A percentile compares a stretch with the other conserved stretches of the same genome.
phyloP scores from a whole-genome alignment of 2,797 vertebrate genomes.

The Parotocinclus haroldoi region DNA sequence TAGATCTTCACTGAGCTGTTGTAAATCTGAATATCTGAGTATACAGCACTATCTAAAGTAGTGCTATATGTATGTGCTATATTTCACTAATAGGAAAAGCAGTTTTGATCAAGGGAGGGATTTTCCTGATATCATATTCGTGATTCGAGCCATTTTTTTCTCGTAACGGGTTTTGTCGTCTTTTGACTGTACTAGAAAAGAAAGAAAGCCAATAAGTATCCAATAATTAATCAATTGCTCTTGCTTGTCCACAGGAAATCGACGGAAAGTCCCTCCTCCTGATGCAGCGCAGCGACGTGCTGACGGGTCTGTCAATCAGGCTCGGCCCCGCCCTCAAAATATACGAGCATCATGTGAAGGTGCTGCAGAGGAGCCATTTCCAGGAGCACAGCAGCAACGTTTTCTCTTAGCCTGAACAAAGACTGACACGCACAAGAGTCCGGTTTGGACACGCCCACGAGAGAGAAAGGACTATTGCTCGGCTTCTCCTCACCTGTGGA shows the following conservation, averaged over 20 bases:
- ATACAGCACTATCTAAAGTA: too few species aligned
- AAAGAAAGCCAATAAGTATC: too few species aligned
- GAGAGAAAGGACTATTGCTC: conserved; percentile 24
- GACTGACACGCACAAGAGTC: conserved; percentile 19
- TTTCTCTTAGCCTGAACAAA: conserved; percentile 7
- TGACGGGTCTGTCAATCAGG: conserved; percentile 87
- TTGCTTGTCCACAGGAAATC: conserved; percentile 74
- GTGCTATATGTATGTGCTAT: too few species aligned
- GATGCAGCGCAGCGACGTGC: conserved; percentile 88
- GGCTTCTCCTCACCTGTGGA: neutral
- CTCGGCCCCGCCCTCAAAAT: conserved; percentile 91
- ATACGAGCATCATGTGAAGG: conserved; percentile 88
- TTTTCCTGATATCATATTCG: too few species aligned
- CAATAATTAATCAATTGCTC: neutral
- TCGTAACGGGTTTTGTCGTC: too few species aligned
- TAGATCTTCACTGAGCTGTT: too few species aligned
- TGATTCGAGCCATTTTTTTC: too few species aligned
- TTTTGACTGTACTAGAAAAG: too few species aligned
- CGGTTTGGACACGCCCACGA: neutral
- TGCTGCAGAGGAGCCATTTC: conserved; percentile 87
- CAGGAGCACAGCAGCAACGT: conserved; percentile 77
- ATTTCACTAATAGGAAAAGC: too few species aligned
- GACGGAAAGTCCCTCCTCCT: conserved; percentile 88
- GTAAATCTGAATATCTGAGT: too few species aligned
- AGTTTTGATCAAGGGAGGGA: too few species aligned